Base-by-base conservation (phyloP, 2,888 invertebrate genomes). In the Amphipoea lucens region DNA sequence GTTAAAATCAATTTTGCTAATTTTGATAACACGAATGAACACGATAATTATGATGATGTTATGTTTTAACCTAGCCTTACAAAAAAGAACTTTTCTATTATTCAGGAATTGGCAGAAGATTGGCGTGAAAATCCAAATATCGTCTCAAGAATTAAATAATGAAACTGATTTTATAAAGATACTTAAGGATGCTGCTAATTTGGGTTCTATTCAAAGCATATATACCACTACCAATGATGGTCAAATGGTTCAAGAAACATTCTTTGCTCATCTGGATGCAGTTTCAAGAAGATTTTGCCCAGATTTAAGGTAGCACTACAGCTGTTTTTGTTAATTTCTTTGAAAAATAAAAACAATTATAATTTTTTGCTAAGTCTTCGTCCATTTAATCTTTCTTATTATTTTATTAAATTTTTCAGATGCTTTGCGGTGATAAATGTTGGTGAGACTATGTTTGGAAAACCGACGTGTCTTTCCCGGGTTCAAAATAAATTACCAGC, bases 161-260 rank as follows among this genome's bases (percentile, higher is more conserved):
- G 77, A 81, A 54, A 67, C 72, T 36, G 82, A 83, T 36, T 42
- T 92, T 0, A 36, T 76, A 4, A 73, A 73, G 42, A 76, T 92
- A 11, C 40, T 93, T 2, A 87, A 83, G 9, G 81, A 89, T 2
- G 85, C 87, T 69, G 73, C 63, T n/a, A 65, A 76, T 42, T 60
- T 90, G 67, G 92, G 90, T 0, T 73, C 87, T 6, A 36, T 93
- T 6, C 91, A 92, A 82, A 91, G 93, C 9, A 88, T 94, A 62
- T 92, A 90, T 79, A 69, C 89, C 0, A 74, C 88, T 9, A 78
- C 84, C 36, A 85, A 85, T 23, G 78, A 81, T 45, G 69, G 81
- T n/a, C 72, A 77, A 23, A 83, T 76, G 1, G 69, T 80, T 4
- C 76, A 85, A n/a, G 82, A 89, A 57, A 76, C 80, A 20, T 48